These are phyloP conservation scores for Fragum whitleyi DNA, from an alignment of 2,888 invertebrate species.

Conservation along the genomic window DNA sequence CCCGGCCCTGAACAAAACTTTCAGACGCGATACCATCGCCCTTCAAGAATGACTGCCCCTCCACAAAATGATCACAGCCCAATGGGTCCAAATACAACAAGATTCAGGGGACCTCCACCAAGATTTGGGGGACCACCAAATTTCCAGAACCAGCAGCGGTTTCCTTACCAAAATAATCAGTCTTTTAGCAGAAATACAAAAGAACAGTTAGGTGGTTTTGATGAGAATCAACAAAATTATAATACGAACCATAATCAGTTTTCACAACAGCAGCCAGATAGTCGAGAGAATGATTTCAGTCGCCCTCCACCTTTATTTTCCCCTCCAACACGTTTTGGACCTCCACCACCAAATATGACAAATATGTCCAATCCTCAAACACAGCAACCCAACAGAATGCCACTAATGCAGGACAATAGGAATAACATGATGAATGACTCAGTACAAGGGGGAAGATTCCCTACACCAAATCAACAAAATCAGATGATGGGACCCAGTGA, in stretches of 20 bases:
- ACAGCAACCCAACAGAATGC: neutral
- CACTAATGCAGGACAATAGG: neutral
- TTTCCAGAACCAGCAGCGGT: conserved; percentile 13
- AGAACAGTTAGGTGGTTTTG: neutral
- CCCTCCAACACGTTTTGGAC: neutral
- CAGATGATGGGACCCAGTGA: conserved; percentile 8
- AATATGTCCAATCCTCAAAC: neutral
- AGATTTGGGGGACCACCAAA: conserved; percentile 58
- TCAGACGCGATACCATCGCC: neutral
- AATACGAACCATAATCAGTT: neutral
- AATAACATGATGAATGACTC: no score
- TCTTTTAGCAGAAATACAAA: neutral
- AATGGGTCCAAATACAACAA: neutral
- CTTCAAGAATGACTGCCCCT: conserved; percentile 6
- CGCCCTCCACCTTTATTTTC: neutral
- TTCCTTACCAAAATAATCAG: neutral
- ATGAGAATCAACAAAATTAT: neutral
- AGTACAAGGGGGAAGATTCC: neutral
- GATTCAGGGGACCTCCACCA: conserved; percentile 4
- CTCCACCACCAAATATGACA: neutral
- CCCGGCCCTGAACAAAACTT: neutral
- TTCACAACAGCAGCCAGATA: neutral
- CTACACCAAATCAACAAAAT: neutral
- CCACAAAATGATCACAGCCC: neutral
- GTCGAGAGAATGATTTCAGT: neutral